Base-by-base conservation (phyloP, 2,797 vertebrate species). In the Pangasius mekongensis region DNA sequence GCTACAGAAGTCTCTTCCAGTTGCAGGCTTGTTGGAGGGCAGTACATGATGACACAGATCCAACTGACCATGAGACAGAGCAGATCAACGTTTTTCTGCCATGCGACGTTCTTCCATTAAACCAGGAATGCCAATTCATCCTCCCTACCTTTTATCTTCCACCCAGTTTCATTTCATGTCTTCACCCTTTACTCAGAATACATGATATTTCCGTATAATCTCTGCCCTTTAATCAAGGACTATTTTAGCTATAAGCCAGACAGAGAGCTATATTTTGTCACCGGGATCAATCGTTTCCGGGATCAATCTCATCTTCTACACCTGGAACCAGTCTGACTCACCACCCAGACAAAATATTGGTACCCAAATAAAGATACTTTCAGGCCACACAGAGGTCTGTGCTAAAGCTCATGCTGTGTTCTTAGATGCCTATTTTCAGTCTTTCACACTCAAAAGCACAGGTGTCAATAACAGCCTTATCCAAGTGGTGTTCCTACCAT, bases 401-500 rank as follows among this genome's bases (percentile, higher is more conserved):
- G 20, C 64, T 69, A 54, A 84, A 73, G 39, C 54, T 33, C 66
- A 36, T 58, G 49, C 84, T 77, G 78, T 11, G 78, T 66, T 58
- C 83, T 64, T 47, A 52, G 73, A 85, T 27, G 30, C 69, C 33
- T 76, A 39, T 86, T 83, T 74, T 74, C 77, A 73, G 27, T 82
- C 52, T 66, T 56, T 73, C 56, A 66, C 82, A 83, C 77, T 78
- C 52, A 74, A 43, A 74, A 67, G 69, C 13, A 74, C 84, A 56
- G 66, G 43, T 66, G 88, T 74, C 84, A 66, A 64, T 47, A 52
- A 58, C 52, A 76, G 67, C 27, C 49, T 77, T 30, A 30, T 73
- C 73, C 49, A 30, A 60, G 74, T 47, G 66, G 69, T 77, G 64
- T 52, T 85, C 64, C 77, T 62, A 58, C 85, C 88, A 85, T 80